These are phyloP conservation scores for Gonioctena quinquepunctata DNA, from an alignment of 1,140 invertebrate genomes.

Conservation along the genomic window DNA sequence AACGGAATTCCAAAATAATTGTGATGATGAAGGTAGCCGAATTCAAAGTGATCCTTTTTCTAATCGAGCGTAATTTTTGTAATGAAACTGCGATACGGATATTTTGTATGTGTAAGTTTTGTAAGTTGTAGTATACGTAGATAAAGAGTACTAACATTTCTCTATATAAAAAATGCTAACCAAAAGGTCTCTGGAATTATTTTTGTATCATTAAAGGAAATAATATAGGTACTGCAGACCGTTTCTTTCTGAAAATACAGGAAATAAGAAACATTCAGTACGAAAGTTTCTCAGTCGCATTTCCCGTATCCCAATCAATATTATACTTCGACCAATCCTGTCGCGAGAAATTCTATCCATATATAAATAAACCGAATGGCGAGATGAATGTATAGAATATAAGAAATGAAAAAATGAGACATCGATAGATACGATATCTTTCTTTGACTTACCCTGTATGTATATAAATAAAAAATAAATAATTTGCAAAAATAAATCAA, in stretches of 20 bases:
- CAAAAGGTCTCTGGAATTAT: constrained; percentile 13
- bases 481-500: constrained; percentile 9
- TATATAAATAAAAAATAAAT: constrained; percentile 12
- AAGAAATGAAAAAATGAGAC: neutral
- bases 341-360: neutral
- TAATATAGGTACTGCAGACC: constrained; percentile 15
- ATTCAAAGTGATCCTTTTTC: neutral
- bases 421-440: neutral
- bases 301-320: neutral
- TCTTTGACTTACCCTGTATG: neutral
- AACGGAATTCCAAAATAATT: no score
- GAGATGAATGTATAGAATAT: neutral
- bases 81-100: constrained; percentile 9
- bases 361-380: neutral
- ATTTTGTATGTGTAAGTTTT: constrained; percentile 12
- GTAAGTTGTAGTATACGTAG: constrained; percentile 16
- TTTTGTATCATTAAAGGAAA: neutral
- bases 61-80: neutral
- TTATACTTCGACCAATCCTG: neutral
- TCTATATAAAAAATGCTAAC: constrained; percentile 13
- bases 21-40: no score
- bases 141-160: constrained; percentile 9
- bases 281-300: neutral
- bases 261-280: neutral
- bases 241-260: neutral